phyloP scores from a whole-genome alignment of 2,888 invertebrate genomes.

The Phania funesta region DNA sequence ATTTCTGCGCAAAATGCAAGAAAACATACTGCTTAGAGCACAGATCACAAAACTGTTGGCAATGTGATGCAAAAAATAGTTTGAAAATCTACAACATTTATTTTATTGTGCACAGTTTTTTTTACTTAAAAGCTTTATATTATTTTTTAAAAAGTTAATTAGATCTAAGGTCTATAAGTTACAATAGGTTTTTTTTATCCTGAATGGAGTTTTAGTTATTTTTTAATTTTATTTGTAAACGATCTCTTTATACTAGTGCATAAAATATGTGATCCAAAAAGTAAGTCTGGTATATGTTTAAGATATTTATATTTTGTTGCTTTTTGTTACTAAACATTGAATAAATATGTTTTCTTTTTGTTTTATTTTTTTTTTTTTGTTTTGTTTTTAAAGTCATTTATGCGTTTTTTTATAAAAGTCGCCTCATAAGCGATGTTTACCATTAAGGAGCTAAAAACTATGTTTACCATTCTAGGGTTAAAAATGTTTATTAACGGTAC shows the following conservation, averaged over 20 bases:
- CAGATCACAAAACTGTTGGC: constrained; percentile 26
- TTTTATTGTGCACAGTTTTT: not conserved
- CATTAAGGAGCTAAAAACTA: constrained; percentile 3
- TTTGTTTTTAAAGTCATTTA: not conserved
- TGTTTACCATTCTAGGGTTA: not conserved
- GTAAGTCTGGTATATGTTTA: too few species aligned
- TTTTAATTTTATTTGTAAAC: too few species aligned
- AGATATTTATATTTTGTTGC: too few species aligned
- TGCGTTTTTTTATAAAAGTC: not conserved
- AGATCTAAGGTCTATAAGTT: not conserved
- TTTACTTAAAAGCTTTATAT: too few species aligned
- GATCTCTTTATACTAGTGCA: too few species aligned
- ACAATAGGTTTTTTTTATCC: too few species aligned
- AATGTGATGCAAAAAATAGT: constrained; percentile 22
- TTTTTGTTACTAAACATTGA: too few species aligned
- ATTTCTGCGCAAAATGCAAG: constrained; percentile 10
- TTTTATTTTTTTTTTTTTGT: not conserved
- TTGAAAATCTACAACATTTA: constrained; percentile 17
- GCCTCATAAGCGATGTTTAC: constrained; percentile 1
- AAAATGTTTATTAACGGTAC: too few species aligned
- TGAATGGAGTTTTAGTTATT: too few species aligned
- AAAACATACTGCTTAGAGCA: constrained; percentile 31
- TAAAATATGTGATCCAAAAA: too few species aligned
- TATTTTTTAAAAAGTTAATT: not conserved
- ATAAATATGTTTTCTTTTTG: too few species aligned